A percentile compares a stretch with the other conserved stretches of the same genome.
phyloP scores from a whole-genome alignment of 1,140 invertebrate species.

The Drosophila mojavensis region DNA sequence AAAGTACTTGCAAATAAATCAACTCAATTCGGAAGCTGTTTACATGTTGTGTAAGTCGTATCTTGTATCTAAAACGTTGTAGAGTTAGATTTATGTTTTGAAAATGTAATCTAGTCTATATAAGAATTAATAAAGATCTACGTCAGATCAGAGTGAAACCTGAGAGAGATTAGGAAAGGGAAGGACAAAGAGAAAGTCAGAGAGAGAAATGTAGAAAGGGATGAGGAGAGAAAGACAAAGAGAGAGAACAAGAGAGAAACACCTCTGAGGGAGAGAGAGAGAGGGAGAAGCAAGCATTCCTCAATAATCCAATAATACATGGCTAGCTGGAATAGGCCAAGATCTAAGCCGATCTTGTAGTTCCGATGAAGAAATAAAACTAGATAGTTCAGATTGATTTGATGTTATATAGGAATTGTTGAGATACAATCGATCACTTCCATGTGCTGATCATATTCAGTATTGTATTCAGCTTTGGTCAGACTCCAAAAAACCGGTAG shows the following conservation, averaged over 20 bases:
- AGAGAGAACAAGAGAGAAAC: not conserved
- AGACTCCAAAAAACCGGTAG: conserved; percentile 7
- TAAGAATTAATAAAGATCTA: too few relatives aligned
- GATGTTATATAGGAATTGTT: not conserved
- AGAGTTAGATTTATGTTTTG: too few relatives aligned
- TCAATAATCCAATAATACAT: too few relatives aligned
- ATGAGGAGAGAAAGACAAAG: not conserved
- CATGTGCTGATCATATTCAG: not conserved
- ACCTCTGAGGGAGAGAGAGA: not conserved
- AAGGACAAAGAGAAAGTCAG: not conserved
- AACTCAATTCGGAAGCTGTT: not conserved
- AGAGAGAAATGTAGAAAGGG: not conserved
- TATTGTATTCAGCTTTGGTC: not conserved
- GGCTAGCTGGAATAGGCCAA: not conserved
- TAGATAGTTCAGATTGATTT: too few relatives aligned
- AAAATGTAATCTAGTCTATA: too few relatives aligned
- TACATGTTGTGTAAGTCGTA: not conserved
- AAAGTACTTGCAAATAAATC: not conserved
- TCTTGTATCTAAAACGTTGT: not conserved
- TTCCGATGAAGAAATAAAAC: too few relatives aligned
- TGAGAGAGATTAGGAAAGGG: not conserved
- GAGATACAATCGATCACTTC: not conserved
- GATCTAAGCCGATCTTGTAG: not conserved
- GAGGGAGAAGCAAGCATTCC: not conserved
- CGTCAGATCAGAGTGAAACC: not conserved